Evolutionary conservation across 2,113 vertebrate species (phyloP).

Genomic region (Mormoops blainvillei): DNA sequence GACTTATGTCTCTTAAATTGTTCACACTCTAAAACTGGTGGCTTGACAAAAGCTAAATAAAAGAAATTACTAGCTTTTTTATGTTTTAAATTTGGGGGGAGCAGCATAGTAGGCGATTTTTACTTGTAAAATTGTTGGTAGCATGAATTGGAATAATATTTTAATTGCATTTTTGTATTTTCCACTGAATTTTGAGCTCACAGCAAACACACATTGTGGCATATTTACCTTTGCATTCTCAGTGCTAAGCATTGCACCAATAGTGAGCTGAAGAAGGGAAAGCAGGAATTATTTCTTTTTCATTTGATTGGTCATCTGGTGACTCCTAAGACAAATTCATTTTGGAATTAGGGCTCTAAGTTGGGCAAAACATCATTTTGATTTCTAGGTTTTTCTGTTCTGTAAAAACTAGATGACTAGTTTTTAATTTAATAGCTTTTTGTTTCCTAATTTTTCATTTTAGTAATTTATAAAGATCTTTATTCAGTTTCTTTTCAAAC

Average conservation of each 20-base stretch:
- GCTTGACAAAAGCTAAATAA: conserved; percentile 58
- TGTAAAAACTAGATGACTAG: not conserved
- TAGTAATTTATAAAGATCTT: not conserved
- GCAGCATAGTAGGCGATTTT: not conserved
- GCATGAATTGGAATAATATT: not conserved
- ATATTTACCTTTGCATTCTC: not conserved
- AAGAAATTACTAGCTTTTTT: conserved; percentile 43
- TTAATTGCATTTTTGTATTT: not conserved
- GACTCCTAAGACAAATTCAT: not conserved
- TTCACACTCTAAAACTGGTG: conserved; percentile 39
- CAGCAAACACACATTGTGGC: not conserved
- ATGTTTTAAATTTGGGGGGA: not conserved
- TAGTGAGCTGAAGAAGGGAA: not conserved
- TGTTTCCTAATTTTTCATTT: not conserved
- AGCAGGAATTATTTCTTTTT: not conserved
- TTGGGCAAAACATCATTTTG: not conserved
- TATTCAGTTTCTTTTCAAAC: not conserved
- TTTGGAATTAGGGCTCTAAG: not conserved
- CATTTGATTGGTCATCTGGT: not conserved
- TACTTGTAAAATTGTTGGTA: not conserved
- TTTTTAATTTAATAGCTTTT: not conserved
- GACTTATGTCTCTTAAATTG: conserved; percentile 36
- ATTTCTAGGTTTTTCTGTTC: not conserved
- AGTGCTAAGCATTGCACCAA: not conserved
- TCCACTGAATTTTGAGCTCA: not conserved